Evolutionary conservation across 2,797 vertebrate species (phyloP).

Genomic region (Bradypodion pumilum): DNA sequence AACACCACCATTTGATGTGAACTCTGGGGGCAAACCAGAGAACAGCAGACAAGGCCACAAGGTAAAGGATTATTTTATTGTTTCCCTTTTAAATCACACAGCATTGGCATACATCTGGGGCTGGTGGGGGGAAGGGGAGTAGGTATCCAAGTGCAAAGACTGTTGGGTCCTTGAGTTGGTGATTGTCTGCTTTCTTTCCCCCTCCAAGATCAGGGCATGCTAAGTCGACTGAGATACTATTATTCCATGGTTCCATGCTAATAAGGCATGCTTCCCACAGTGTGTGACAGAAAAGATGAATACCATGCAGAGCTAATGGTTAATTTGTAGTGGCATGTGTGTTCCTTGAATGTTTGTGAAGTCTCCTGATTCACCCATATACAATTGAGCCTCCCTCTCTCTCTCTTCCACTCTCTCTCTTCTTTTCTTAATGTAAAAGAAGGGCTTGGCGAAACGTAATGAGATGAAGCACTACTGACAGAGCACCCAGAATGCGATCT

Average conservation of each 20-base stretch:
- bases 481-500: constrained; percentile 51
- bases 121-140: background rate
- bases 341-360: constrained; percentile 76
- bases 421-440: constrained; percentile 25
- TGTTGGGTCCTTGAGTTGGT: constrained; percentile 60
- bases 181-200: constrained; percentile 55
- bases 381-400: constrained; percentile 71
- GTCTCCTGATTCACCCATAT: constrained; percentile 72
- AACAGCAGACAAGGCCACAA: constrained; percentile 55
- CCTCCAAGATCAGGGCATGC: constrained; percentile 60
- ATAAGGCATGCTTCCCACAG: constrained; percentile 80
- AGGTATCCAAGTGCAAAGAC: background rate
- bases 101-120: constrained; percentile 52
- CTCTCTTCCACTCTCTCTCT: background rate
- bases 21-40: constrained; percentile 53
- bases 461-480: constrained; percentile 67
- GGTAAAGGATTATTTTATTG: constrained; percentile 54
- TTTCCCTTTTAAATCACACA: constrained; percentile 67
- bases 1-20: constrained; percentile 59
- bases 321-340: constrained; percentile 83
- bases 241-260: constrained; percentile 72
- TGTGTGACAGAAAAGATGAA: constrained; percentile 79
- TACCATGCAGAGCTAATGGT: constrained; percentile 74
- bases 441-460: constrained; percentile 62
- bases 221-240: constrained; percentile 64